Base-by-base conservation (phyloP, 1,140 invertebrate species). In the Tribolium madens region DNA sequence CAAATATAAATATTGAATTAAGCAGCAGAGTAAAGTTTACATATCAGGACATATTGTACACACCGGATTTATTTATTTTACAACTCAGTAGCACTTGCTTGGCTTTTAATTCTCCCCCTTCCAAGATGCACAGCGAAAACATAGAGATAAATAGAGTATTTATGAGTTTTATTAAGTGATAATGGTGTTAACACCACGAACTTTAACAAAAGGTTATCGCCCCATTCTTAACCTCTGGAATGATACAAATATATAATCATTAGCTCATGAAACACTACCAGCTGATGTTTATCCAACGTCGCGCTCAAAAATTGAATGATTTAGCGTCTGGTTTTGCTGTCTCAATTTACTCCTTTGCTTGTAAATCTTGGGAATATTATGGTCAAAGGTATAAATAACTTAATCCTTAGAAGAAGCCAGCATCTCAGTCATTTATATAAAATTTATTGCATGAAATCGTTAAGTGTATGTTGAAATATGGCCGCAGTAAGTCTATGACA, bases 1-100 rank as follows among this genome's bases (percentile, higher is more conserved):
- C 70, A 73, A 73, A 73, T 73, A 73, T 73, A 73, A 73, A 73
- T 73, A 73, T 73, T 73, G 70, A 73, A 73, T 52, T 14, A 73
- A 48, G 69, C 53, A 13, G 46, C 26, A 53, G 13, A 47, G 70
- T 52, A 73, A 73, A 73, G 70, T 73, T 73, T 73, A 73, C 70
- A 73, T 47, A 73, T 73, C 70, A 48, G 70, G 70, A 52, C 70
- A 73, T 73, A 73, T 73, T 52, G 26, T 73, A 73, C 50, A 73
- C 70, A 73, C 48, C 13, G 50, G 5, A 52, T 31, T 21, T 73
- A 73, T 73, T 73, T 73, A 52, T 73, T 73, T 53, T 73, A 50
- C 14, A 73, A 73, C 18, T 73, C 70, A 26, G 70, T 73, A 73
- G 70, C 70, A 52, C 7, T 73, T 70, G 31, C n/a, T n/a, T 70